Evolutionary conservation across 2,888 invertebrate species (phyloP).

Genomic region (Drosophila mayaguana): DNA sequence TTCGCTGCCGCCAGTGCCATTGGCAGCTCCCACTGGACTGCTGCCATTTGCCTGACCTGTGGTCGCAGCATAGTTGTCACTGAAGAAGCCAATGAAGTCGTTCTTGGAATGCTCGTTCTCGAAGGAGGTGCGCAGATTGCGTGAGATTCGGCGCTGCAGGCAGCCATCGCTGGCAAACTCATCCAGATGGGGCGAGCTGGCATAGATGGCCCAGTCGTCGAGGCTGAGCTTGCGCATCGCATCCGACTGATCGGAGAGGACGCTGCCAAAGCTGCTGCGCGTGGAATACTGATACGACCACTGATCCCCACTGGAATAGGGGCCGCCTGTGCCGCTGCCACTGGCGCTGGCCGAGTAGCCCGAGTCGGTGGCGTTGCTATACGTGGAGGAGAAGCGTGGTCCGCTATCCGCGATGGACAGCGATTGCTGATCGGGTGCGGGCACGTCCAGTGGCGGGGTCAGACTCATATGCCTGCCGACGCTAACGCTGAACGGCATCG

Average conservation of each 20-base stretch:
- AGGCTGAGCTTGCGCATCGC: conserved; percentile 82
- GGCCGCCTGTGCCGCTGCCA: conserved; percentile 57
- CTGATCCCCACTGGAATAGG: conserved; percentile 80
- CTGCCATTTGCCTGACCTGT: conserved; percentile 18
- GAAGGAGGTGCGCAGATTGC: conserved; percentile 86
- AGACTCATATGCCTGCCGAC: conserved; percentile 79
- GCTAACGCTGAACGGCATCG: conserved; percentile 81
- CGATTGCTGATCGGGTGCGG: conserved; percentile 68
- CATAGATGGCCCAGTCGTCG: conserved; percentile 82
- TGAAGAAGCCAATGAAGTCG: conserved; percentile 84
- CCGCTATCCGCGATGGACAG: conserved; percentile 71
- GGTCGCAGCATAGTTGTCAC: conserved; percentile 73
- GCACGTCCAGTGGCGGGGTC: conserved; percentile 83
- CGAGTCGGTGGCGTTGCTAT: conserved; percentile 83
- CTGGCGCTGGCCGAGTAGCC: conserved; percentile 84
- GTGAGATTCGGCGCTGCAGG: conserved; percentile 87
- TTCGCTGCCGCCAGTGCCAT: conserved; percentile 70
- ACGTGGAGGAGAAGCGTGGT: conserved; percentile 80
- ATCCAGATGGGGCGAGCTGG: conserved; percentile 68
- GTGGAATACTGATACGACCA: conserved; percentile 85
- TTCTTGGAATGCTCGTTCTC: conserved; percentile 84
- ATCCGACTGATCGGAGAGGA: conserved; percentile 83
- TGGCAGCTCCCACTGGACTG: conserved; percentile 29
- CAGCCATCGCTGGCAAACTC: conserved; percentile 87
- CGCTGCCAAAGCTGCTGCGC: conserved; percentile 84